Base-by-base conservation (phyloP, 1,140 invertebrate genomes). In the Thaumetopoea pityocampa region DNA sequence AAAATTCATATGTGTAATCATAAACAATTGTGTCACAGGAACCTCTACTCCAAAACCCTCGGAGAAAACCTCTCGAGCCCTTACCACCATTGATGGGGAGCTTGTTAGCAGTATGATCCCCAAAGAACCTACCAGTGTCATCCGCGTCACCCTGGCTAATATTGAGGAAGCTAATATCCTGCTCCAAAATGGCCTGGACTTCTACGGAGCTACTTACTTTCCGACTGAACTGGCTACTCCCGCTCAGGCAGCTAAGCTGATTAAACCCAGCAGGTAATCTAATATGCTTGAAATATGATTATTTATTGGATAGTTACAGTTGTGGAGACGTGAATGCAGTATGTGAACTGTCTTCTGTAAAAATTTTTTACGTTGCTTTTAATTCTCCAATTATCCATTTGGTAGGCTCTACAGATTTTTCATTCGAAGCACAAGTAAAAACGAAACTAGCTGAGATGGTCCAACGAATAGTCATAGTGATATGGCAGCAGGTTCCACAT, bases 181-280 rank as follows among this genome's bases (percentile, higher is more conserved):
- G 18, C 84, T 94, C 26, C 92, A 93, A 73, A 92, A 93, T 59
- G 93, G 93, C 6, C 85, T 94, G 26, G 93, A 94, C 78, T 94
- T 94, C 86, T 94, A 93, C 63, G 93, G 92, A 14, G 92, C 93
- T 24, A 94, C 93, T 1, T 94, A 91, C 85, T 94, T 94, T 82
- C 93, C 93, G 15, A 93, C 92, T 3, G 93, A 94, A 62, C 87
- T 92, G 30, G 89, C 91, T 28, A 88, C 90, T 54, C 87, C 87
- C 9, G 78, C 87, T 11, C 87, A 87, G 33, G 83, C 88, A 42
- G 82, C 80, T 2, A 88, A 87, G 32, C 77, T 88, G 28, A 85
- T 87, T 16, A 83, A 83, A 37, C 76, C 88, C 2, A 85, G 83
- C 60, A 83, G 70, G 84, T 86, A 51, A 44, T 72, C 12, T 16